phyloP scores from a whole-genome alignment of 2,888 invertebrate genomes.

The Drosophila aldrichi region DNA sequence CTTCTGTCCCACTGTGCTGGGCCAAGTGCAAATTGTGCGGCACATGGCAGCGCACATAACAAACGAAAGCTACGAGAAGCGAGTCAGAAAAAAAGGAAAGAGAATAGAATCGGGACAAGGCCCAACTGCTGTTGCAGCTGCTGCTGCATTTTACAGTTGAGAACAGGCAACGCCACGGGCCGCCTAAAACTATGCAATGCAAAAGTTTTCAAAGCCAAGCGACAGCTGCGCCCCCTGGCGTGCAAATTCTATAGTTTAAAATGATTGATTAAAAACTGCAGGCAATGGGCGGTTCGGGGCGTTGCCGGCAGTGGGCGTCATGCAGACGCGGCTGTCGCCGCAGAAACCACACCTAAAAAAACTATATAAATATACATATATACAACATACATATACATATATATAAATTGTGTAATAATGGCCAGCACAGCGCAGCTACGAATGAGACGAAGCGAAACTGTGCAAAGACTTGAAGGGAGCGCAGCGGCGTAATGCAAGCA shows the following conservation, averaged over 20 bases:
- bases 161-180: slow-evolving; percentile 44
- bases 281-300: slow-evolving; percentile 43
- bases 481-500: slow-evolving; percentile 57
- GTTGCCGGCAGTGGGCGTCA: slow-evolving; percentile 53
- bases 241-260: slow-evolving; percentile 60
- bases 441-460: slow-evolving; percentile 18
- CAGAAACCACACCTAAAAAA: slow-evolving; percentile 78
- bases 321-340: slow-evolving; percentile 57
- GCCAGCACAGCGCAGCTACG: slow-evolving; percentile 28
- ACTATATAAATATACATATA: slow-evolving; percentile 17
- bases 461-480: slow-evolving; percentile 4
- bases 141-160: slow-evolving; percentile 39
- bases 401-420: slow-evolving; percentile 75
- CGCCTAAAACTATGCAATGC: slow-evolving; percentile 67
- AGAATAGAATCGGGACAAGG: slow-evolving; percentile 53
- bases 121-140: slow-evolving; percentile 35
- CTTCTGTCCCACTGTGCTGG: slow-evolving; percentile 44
- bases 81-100: not conserved
- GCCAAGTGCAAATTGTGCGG: slow-evolving; percentile 52
- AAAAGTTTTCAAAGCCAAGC: slow-evolving; percentile 73
- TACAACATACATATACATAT: slow-evolving; percentile 19
- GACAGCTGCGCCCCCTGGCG: slow-evolving; percentile 61
- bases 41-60: slow-evolving; percentile 55
- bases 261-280: slow-evolving; percentile 74
- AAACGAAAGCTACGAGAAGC: slow-evolving; percentile 15